Base-by-base conservation (phyloP, 2,113 vertebrate genomes). In the Laticauda laticaudata region DNA sequence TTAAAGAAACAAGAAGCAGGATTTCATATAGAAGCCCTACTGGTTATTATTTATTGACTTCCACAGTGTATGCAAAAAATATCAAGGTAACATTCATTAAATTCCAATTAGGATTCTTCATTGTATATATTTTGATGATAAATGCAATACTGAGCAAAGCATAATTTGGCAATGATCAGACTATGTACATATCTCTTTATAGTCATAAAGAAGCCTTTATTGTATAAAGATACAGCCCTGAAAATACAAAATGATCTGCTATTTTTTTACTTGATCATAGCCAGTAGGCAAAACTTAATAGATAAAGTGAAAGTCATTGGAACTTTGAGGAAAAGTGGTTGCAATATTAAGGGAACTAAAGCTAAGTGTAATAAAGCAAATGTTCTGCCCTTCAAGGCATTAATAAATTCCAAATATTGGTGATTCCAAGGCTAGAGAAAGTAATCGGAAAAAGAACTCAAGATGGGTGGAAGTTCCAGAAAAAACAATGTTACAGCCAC, bases 1-100 rank as follows among this genome's bases (percentile, higher is more conserved):
- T 93, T 64, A 90, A 64, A 87, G 56, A 90, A 87, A 93, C 39
- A 86, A 51, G 54, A 88, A 43, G 5, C 39, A 85, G 88, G 14
- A 86, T 64, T 64, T 92, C 56, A 39, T 2, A 14, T 86, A 45
- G 23, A 90, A 59, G 21, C 39, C 6, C 9, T 86, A 45, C 3
- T 9, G 48, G 2, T 3, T 39, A 53, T 90, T 61, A 57, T 53
- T 61, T 86, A 48, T 26, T 55, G 48, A 55, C 15, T 91, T 54
- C 51, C n/a, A 39, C 18, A 48, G 26, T 24, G 43, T n/a, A 29
- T 34, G 20, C 26, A 87, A 92, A 69, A 69, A n/a, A 5, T 53
- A 88, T 12, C 45, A 57, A 92, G 51, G 39, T 69, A 92, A 21
- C n/a, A 55, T 43, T 81, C 34, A 88, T 88, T 75, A 88, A 54